Evolutionary conservation across 2,797 vertebrate genomes (phyloP).

Genomic region (Helicolenus hilgendorfi): DNA sequence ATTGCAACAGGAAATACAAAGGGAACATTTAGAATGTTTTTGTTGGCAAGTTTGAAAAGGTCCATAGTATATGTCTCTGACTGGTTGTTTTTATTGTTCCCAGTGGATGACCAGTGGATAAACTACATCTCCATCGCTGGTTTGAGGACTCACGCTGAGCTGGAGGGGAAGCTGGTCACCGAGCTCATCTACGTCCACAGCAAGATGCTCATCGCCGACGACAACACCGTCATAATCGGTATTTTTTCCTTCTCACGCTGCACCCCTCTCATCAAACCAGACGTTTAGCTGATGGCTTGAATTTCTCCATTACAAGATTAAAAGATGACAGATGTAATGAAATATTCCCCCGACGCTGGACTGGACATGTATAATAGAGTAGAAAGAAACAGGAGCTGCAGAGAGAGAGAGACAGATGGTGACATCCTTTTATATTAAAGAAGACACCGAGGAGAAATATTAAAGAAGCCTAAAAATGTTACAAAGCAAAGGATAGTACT

Average conservation of each 20-base stretch:
- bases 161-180: slow-evolving; percentile 95
- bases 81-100: background rate
- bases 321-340: slow-evolving; percentile 22
- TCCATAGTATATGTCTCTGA: background rate
- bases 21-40: no score
- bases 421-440: background rate
- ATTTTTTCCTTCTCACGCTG: background rate
- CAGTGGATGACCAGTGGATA: slow-evolving; percentile 98
- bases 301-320: background rate
- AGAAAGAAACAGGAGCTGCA: slow-evolving; percentile 17
- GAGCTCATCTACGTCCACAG: slow-evolving; percentile 99
- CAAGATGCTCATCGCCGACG: slow-evolving; percentile 98
- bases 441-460: background rate
- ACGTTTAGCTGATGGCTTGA: background rate
- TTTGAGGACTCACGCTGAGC: slow-evolving; percentile 94
- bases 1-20: no score
- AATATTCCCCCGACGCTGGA: background rate
- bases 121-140: slow-evolving; percentile 98
- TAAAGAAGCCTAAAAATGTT: background rate
- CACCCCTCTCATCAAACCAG: background rate
- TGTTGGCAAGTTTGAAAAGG: no score
- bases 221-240: slow-evolving; percentile 98
- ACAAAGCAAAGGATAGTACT: background rate
- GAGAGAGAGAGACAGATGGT: background rate
- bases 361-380: slow-evolving; percentile 25